Conservation (phyloP, 2,888 invertebrate species). For the Tiliacea citrago region DNA sequence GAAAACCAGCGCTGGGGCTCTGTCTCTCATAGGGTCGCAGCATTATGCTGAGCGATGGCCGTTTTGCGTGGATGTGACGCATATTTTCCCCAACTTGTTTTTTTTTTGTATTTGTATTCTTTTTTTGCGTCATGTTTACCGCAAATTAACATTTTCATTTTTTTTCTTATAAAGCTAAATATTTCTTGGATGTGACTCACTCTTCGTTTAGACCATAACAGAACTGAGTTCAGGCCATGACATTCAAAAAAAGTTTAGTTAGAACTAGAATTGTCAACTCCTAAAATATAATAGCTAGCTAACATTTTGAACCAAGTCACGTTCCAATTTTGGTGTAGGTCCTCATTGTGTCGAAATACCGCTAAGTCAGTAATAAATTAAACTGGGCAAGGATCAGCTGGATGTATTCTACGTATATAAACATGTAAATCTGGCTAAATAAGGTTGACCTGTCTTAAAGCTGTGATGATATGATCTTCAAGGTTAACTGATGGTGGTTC, state of each 20-base stretch:
- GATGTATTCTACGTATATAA: slow-evolving; percentile 43
- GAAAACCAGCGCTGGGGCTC: too few relatives aligned
- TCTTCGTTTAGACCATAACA: slow-evolving; percentile 22
- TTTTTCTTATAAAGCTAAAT: not conserved
- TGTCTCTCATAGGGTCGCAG: too few relatives aligned
- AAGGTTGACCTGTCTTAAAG: slow-evolving; percentile 54
- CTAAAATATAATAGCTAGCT: slow-evolving; percentile 25
- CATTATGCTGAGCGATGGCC: too few relatives aligned
- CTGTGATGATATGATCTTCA: slow-evolving; percentile 39
- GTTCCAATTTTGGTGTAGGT: slow-evolving; percentile 63
- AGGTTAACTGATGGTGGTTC: slow-evolving; percentile 39
- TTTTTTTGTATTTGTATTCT: too few relatives aligned
- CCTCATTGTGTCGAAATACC: slow-evolving; percentile 58
- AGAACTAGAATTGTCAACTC: slow-evolving; percentile 43
- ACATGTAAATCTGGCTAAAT: slow-evolving; percentile 47
- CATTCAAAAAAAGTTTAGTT: slow-evolving; percentile 58
- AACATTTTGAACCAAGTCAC: slow-evolving; percentile 62
- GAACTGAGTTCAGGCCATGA: slow-evolving; percentile 35
- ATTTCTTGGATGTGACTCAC: slow-evolving; percentile 32
- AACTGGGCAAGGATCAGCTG: slow-evolving; percentile 52
- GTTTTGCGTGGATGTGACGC: too few relatives aligned
- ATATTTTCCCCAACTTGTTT: too few relatives aligned
- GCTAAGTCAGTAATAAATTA: slow-evolving; percentile 60
- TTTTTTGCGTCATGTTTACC: too few relatives aligned
- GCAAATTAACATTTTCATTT: too few relatives aligned